Percentiles rank a stretch among this genome's conserved stretches.
phyloP scores from a whole-genome alignment of 2,797 vertebrate genomes.

The Botia kubotai region DNA sequence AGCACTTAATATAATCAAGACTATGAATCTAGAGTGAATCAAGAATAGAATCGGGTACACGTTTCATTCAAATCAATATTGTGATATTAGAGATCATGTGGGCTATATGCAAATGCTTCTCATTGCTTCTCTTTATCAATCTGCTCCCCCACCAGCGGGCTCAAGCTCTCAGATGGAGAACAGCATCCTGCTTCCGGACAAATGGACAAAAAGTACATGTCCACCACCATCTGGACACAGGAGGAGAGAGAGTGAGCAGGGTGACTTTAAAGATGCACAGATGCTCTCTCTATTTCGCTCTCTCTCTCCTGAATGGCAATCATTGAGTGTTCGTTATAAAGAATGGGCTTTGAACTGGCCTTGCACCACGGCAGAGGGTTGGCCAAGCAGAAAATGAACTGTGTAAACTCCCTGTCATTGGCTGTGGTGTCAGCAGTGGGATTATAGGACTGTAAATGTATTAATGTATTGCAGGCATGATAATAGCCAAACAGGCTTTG shows the following conservation, averaged over 20 bases:
- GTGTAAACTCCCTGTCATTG: constrained; percentile 17
- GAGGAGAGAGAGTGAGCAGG: background rate
- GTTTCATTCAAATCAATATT: background rate
- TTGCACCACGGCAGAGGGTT: constrained; percentile 21
- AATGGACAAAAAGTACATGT: constrained; percentile 24
- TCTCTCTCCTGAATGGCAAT: background rate
- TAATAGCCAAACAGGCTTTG: background rate
- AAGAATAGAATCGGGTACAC: background rate
- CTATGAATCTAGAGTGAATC: background rate
- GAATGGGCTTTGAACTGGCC: constrained; percentile 22
- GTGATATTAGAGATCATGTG: background rate
- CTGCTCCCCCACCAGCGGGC: background rate
- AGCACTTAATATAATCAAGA: too few relatives aligned
- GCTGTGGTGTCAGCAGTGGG: background rate
- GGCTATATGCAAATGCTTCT: constrained; percentile 2
- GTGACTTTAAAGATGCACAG: background rate
- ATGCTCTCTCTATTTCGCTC: background rate
- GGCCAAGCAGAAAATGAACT: constrained; percentile 45
- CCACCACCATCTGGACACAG: constrained; percentile 37
- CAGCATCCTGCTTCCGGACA: background rate
- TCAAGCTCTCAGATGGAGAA: background rate
- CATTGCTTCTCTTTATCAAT: too few relatives aligned
- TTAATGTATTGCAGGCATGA: background rate
- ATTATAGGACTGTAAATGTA: background rate
- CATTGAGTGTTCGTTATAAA: constrained; percentile 16